Evolutionary conservation across 2,113 vertebrate species (phyloP).

Genomic region (Sceloporus undulatus): DNA sequence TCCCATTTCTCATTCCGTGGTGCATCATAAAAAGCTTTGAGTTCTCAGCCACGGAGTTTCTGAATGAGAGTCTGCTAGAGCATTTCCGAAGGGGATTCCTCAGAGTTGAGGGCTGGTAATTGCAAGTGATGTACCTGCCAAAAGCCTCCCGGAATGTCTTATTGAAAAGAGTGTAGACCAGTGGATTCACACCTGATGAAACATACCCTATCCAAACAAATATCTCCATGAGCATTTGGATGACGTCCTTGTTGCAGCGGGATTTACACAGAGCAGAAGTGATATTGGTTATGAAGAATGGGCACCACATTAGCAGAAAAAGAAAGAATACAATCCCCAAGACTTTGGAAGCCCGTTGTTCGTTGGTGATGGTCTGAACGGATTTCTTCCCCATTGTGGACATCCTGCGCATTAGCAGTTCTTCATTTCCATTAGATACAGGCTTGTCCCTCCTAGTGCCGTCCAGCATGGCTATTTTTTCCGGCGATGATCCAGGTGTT

Average conservation of each 20-base stretch:
- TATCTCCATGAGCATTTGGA: conserved; percentile 90
- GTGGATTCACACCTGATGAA: conserved; percentile 95
- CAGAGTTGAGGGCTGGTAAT: conserved; percentile 80
- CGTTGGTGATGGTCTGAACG: conserved; percentile 93
- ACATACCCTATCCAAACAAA: conserved; percentile 98
- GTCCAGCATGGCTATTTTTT: conserved; percentile 84
- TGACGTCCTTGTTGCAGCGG: conserved; percentile 79
- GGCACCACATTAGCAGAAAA: conserved; percentile 98
- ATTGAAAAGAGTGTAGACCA: conserved; percentile 98
- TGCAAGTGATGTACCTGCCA: conserved; percentile 92
- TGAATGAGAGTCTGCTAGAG: conserved; percentile 84
- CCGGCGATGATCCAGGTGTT: conserved; percentile 73
- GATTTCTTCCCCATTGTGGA: conserved; percentile 92
- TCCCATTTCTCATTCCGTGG: conserved; percentile 87
- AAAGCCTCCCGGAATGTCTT: conserved; percentile 96
- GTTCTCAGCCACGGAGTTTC: conserved; percentile 87
- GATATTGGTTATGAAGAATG: conserved; percentile 97
- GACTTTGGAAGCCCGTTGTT: conserved; percentile 96
- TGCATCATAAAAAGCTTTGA: conserved; percentile 91
- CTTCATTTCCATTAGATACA: conserved; percentile 59
- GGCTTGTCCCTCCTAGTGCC: conserved; percentile 76
- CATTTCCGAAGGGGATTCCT: conserved; percentile 75
- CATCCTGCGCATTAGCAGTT: conserved; percentile 80
- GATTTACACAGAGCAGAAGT: conserved; percentile 89
- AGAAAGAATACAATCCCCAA: conserved; percentile 96